These are phyloP conservation scores for Nomada goodeniana DNA, from an alignment of 2,888 invertebrate genomes.

Conservation along the genomic window DNA sequence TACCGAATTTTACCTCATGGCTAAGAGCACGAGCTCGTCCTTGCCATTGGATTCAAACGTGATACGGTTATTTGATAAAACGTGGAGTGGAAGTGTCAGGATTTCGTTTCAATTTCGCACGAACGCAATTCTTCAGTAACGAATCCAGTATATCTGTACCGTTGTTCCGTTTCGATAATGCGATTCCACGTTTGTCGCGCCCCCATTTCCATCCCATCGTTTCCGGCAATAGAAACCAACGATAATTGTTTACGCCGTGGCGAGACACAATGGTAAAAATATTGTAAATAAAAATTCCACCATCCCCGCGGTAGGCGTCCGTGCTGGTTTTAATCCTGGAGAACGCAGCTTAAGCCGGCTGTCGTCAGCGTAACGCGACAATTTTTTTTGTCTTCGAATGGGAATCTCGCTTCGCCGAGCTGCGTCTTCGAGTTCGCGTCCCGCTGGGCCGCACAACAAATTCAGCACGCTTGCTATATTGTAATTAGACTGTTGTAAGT, in stretches of 20 bases:
- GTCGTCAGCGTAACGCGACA: not conserved
- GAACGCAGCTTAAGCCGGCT: slow-evolving; percentile 40
- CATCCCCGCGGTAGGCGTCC: slow-evolving; percentile 26
- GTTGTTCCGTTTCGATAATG: not conserved
- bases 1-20: slow-evolving; percentile 20
- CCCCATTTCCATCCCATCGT: not conserved
- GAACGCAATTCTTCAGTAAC: too few relatives aligned
- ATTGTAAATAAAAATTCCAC: slow-evolving; percentile 64
- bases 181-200: not conserved
- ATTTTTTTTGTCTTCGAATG: slow-evolving; percentile 25
- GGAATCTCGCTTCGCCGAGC: slow-evolving; percentile 37
- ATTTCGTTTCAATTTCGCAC: not conserved
- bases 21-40: slow-evolving; percentile 21
- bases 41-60: slow-evolving; percentile 53
- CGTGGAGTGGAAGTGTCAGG: not conserved
- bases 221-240: not conserved
- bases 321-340: slow-evolving; percentile 34
- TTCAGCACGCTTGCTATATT: slow-evolving; percentile 54
- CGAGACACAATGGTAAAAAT: slow-evolving; percentile 41
- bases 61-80: not conserved
- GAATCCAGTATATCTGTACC: too few relatives aligned
- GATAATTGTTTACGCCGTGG: slow-evolving; percentile 3
- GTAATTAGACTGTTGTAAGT: slow-evolving; percentile 63
- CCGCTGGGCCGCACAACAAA: slow-evolving; percentile 50
- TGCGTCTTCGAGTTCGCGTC: slow-evolving; percentile 49